Evolutionary conservation across 2,113 vertebrate species (phyloP).

Genomic region (Saccopteryx bilineata): DNA sequence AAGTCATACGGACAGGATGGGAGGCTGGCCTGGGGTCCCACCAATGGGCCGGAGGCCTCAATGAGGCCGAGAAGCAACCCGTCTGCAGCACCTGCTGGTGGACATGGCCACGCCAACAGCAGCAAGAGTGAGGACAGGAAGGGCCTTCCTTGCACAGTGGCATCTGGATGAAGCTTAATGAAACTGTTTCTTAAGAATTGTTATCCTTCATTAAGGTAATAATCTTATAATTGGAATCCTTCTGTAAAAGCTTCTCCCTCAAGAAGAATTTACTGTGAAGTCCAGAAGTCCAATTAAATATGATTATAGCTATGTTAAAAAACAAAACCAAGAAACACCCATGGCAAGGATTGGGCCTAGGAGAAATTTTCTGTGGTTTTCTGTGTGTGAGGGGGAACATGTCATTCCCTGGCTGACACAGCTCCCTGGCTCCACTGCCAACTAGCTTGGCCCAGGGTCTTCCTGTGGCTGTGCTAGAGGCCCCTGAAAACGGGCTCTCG

Average conservation of each 20-base stretch:
- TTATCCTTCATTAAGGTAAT: conserved; percentile 44
- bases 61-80: rapidly evolving
- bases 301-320: conserved; percentile 30
- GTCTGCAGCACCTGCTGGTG: neutral
- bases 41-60: neutral
- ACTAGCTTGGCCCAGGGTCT: neutral
- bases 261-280: conserved; percentile 50
- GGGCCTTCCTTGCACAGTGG: neutral
- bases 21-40: neutral
- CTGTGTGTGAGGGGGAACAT: neutral
- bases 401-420: neutral
- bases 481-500: rapidly evolving
- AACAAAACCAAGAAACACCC: neutral
- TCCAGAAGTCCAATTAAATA: conserved; percentile 57
- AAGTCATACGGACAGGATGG: neutral
- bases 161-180: neutral
- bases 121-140: rapidly evolving
- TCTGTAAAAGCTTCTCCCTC: conserved; percentile 63
- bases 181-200: neutral
- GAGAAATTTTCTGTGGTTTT: neutral
- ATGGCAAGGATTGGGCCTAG: neutral
- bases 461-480: rapidly evolving
- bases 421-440: neutral
- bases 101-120: neutral
- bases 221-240: conserved; percentile 39